Percentiles rank a stretch among this genome's conserved stretches.
Conservation (phyloP, 2,888 invertebrate species). For the Acanthosoma haemorrhoidale region DNA sequence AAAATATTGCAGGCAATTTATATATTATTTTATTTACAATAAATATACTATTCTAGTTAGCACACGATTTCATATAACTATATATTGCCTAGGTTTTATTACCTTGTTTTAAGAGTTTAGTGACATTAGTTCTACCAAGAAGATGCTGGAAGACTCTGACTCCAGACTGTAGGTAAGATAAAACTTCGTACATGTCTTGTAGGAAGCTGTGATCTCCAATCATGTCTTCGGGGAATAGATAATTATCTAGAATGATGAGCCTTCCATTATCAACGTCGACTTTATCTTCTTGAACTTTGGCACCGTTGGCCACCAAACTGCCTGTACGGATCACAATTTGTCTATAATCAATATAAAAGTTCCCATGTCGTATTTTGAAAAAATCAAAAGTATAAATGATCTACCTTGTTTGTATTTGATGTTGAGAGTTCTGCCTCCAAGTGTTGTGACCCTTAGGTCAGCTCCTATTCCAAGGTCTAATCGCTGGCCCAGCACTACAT, state of each 20-base stretch:
- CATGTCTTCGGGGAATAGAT: slow-evolving; percentile 48
- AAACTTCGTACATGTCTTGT: slow-evolving; percentile 51
- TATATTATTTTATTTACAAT: background rate
- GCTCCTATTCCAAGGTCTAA: slow-evolving; percentile 50
- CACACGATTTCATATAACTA: too few relatives aligned
- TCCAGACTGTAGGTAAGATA: slow-evolving; percentile 57
- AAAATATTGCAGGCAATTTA: too few relatives aligned
- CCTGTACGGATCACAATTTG: slow-evolving; percentile 25
- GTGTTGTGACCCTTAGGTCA: slow-evolving; percentile 50
- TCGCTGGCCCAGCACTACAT: slow-evolving; percentile 55
- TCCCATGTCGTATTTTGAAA: background rate
- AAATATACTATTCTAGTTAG: too few relatives aligned
- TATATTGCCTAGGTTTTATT: too few relatives aligned
- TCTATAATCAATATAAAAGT: background rate
- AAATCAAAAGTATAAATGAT: background rate
- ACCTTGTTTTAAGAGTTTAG: slow-evolving; percentile 53
- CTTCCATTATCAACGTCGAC: slow-evolving; percentile 48
- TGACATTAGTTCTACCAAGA: slow-evolving; percentile 56
- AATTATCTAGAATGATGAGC: slow-evolving; percentile 49
- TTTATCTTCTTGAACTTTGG: slow-evolving; percentile 47
- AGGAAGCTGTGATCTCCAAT: slow-evolving; percentile 42
- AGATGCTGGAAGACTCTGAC: slow-evolving; percentile 61
- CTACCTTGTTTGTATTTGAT: slow-evolving; percentile 45
- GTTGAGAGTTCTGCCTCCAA: slow-evolving; percentile 48
- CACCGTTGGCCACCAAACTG: slow-evolving; percentile 48